Conservation (phyloP, 2,113 vertebrate genomes). For the Lycaon pictus region DNA sequence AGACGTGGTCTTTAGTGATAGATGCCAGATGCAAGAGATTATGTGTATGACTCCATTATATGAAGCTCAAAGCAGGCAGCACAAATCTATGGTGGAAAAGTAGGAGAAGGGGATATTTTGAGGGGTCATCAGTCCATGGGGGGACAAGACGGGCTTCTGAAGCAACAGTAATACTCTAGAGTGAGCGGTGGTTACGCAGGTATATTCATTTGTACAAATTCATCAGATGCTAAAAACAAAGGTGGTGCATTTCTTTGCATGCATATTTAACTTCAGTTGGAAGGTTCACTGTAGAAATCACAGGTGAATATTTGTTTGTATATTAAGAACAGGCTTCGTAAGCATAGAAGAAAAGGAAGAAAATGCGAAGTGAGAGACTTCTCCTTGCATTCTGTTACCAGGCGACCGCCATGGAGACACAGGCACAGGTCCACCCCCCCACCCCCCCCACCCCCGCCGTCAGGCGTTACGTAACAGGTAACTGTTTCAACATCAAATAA, state of each 20-base stretch:
- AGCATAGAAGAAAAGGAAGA: not conserved
- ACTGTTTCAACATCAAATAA: not conserved
- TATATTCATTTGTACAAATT: accelerated
- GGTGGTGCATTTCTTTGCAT: accelerated
- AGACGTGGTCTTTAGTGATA: accelerated
- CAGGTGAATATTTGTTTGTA: too few relatives aligned
- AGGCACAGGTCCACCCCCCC: too few relatives aligned
- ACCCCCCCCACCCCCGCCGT: too few relatives aligned
- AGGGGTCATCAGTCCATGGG: accelerated
- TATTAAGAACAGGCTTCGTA: not conserved
- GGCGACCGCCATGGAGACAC: accelerated
- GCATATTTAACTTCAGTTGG: not conserved
- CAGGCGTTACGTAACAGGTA: not conserved
- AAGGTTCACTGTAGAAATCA: too few relatives aligned
- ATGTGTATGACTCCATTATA: accelerated
- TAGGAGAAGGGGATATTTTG: accelerated
- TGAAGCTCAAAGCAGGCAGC: not conserved
- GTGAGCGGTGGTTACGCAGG: accelerated
- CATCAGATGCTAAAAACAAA: accelerated
- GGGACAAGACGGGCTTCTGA: accelerated
- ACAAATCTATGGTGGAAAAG: accelerated
- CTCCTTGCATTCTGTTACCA: not conserved
- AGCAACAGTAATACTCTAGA: accelerated
- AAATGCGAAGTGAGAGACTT: accelerated
- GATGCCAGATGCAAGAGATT: accelerated